These are phyloP conservation scores for Centropus bengalensis DNA, from an alignment of 2,113 vertebrate species.

Conservation along the genomic window DNA sequence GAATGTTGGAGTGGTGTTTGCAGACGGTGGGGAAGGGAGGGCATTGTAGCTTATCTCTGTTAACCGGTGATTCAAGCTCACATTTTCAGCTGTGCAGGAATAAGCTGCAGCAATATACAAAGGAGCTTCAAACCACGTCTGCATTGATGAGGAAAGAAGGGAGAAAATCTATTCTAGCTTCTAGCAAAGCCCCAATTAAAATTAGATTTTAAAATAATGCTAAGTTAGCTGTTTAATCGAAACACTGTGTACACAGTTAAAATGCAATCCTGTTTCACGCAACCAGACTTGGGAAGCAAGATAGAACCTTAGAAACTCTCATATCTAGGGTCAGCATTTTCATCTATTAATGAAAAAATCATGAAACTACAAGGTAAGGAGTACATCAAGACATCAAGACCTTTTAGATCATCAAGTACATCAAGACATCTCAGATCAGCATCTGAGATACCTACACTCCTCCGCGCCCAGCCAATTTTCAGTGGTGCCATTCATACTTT, in stretches of 20 bases:
- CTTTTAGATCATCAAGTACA: neutral
- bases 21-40: neutral
- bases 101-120: neutral
- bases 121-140: neutral
- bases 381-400: neutral
- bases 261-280: neutral
- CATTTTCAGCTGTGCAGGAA: neutral
- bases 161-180: neutral
- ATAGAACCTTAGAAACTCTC: neutral
- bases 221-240: neutral
- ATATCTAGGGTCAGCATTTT: neutral
- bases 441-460: neutral
- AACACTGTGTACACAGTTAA: neutral
- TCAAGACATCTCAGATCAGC: neutral
- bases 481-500: neutral
- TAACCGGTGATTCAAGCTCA: neutral
- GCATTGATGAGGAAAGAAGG: neutral
- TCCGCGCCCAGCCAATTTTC: neutral
- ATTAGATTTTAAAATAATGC: neutral
- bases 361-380: neutral
- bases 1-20: accelerated
- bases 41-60: neutral
- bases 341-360: neutral
- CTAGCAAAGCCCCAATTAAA: neutral
- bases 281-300: neutral